Evolutionary conservation across 2,888 invertebrate genomes (phyloP).

Genomic region (Pimpla rufipes): DNA sequence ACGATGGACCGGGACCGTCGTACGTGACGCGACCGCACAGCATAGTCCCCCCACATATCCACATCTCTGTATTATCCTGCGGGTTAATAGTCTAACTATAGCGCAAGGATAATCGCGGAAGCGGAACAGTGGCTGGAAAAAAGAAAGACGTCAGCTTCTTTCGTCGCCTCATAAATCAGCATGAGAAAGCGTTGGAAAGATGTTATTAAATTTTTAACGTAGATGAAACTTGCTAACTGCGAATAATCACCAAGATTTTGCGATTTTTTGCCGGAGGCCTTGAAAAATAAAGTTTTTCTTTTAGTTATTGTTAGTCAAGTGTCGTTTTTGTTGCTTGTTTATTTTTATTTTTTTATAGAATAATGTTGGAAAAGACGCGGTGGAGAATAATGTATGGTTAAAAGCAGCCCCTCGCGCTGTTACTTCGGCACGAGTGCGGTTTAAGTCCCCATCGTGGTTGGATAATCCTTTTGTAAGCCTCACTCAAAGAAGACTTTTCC

Average conservation of each 20-base stretch:
- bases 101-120: conserved; percentile 14
- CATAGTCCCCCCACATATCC: not conserved
- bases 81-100: not conserved
- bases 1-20: conserved; percentile 37
- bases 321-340: no score
- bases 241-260: no score
- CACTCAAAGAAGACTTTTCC: conserved; percentile 36
- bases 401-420: not conserved
- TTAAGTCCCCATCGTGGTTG: conserved; percentile 54
- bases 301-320: no score
- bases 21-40: not conserved
- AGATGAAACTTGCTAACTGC: no score
- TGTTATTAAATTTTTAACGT: no score
- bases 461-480: conserved; percentile 63
- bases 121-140: not conserved
- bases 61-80: conserved; percentile 15
- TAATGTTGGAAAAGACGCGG: no score
- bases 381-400: not conserved
- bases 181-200: no score
- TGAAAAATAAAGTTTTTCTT: no score
- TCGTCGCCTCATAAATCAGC: no score
- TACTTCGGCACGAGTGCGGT: conserved; percentile 28
- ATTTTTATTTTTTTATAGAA: no score
- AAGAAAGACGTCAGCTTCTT: no score
- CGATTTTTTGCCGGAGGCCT: no score